phyloP scores from a whole-genome alignment of 2,888 invertebrate genomes.

The Ophion obscuratus region DNA sequence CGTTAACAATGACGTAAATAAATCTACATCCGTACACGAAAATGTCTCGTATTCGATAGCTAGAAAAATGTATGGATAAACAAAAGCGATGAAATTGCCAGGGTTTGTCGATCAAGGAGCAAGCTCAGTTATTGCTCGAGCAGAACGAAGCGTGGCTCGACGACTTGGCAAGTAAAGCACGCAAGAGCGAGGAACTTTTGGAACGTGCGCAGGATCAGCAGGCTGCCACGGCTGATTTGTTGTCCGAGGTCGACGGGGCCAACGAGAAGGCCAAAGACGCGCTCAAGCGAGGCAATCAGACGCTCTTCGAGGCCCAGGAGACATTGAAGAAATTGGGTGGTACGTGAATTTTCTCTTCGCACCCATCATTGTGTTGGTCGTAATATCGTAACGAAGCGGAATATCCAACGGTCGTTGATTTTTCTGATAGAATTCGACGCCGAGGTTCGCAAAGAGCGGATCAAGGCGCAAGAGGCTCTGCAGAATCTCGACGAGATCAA shows the following conservation, averaged over 20 bases:
- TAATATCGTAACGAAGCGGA: not conserved
- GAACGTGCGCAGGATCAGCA: constrained; percentile 89
- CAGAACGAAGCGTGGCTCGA: constrained; percentile 86
- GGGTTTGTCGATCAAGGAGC: constrained; percentile 85
- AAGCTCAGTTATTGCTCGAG: constrained; percentile 87
- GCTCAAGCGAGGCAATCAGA: constrained; percentile 93
- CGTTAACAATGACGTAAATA: constrained; percentile 88
- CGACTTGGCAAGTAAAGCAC: constrained; percentile 88
- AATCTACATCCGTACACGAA: not conserved
- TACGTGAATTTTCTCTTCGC: constrained; percentile 76
- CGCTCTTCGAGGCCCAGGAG: constrained; percentile 91
- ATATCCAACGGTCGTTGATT: not conserved
- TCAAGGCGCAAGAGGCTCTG: constrained; percentile 92
- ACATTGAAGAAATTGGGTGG: constrained; percentile 91
- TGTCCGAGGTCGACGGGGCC: constrained; percentile 91
- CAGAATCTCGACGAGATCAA: constrained; percentile 91
- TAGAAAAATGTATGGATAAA: not conserved
- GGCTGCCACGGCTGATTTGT: constrained; percentile 90
- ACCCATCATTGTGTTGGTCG: constrained; percentile 4
- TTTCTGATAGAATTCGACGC: constrained; percentile 92
- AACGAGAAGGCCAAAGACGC: constrained; percentile 92
- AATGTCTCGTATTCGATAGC: not conserved
- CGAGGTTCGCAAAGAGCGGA: constrained; percentile 93
- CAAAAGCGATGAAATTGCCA: constrained; percentile 66
- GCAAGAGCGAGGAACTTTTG: constrained; percentile 89